Evolutionary conservation across 2,888 invertebrate genomes (phyloP).

Genomic region (Coenonympha glycerion): DNA sequence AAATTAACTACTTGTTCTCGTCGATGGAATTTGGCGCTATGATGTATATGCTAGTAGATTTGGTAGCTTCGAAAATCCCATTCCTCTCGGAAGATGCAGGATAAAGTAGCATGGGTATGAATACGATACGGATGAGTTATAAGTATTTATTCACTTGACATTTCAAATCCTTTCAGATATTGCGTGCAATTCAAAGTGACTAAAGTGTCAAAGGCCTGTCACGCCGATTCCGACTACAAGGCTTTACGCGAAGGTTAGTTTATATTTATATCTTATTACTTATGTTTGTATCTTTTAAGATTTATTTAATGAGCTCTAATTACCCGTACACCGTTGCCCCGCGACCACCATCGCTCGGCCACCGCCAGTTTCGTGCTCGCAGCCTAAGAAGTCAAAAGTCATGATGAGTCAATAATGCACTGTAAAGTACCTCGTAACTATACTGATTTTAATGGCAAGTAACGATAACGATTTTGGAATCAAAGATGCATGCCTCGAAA

Average conservation of each 20-base stretch:
- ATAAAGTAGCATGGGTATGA: constrained; percentile 4
- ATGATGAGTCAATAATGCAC: too few species aligned
- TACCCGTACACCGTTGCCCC: too few species aligned
- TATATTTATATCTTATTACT: not conserved
- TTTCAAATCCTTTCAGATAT: constrained; percentile 79
- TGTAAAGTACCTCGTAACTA: too few species aligned
- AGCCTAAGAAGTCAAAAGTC: too few species aligned
- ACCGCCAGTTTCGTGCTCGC: too few species aligned
- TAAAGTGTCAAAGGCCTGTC: constrained; percentile 88
- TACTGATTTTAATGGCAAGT: too few species aligned
- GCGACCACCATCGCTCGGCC: too few species aligned
- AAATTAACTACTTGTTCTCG: too few species aligned
- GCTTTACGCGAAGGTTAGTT: constrained; percentile 82
- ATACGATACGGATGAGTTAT: not conserved
- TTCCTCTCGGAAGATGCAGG: not conserved
- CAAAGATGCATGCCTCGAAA: too few species aligned
- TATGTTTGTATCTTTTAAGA: not conserved
- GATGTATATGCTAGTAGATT: not conserved
- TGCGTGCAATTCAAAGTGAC: constrained; percentile 89
- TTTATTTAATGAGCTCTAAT: too few species aligned
- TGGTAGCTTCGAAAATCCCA: not conserved
- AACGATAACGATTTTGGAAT: too few species aligned
- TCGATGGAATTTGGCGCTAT: too few species aligned
- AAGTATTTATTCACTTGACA: not conserved
- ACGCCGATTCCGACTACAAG: constrained; percentile 83